Evolutionary conservation across 2,113 vertebrate genomes (phyloP), one percentile per base, ranked within the genome.

Genomic region (Plectropomus leopardus): DNA sequence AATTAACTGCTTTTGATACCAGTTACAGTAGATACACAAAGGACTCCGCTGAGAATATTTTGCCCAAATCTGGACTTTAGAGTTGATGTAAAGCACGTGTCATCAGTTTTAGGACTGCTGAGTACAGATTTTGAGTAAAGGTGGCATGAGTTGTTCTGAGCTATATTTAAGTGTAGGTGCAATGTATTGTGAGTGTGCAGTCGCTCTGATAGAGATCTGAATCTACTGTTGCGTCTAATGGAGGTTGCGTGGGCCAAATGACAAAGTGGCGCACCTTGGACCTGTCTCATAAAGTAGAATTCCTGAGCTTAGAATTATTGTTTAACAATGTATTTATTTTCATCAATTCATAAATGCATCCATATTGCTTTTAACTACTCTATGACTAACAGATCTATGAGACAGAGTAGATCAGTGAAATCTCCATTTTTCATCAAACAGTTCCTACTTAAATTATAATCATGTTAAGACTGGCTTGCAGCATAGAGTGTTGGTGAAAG

Each of bases 91-190:
- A 77, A 74, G n/a, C 61, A 17, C 66, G 63, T 32, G 66, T 76
- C 64, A 30, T 58, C 36, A 24, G 40, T 72, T 84, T 73, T 21
- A 34, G 21, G 76, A 74, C 24, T 85, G 73, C 78, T 78, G 67
- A 72, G 50, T 63, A 36, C 69, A 72, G 61, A 72, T 81, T 73
- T 63, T 74, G 61, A 73, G 66, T 66, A 58, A 81, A 69, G 36
- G 32, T 65, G 24, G 34, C 16, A 65, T 59, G 65, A 67, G 59
- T 42, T 72, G 59, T 54, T 84, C 21, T 5, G 47, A 44, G 53
- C 68, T 86, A 86, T 88, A 81, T 86, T 68, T 76, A 70, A 60
- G 65, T 84, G 72, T 82, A 80, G 87, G 85, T 80, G 89, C 84
- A 40, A 47, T 50, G 48, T 53, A 36, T 47, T 51, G 45, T 75